A percentile compares a stretch with the other conserved stretches of the same genome.
Evolutionary conservation across 1,140 invertebrate genomes (phyloP).

Genomic region (Leguminivora glycinivorella): DNA sequence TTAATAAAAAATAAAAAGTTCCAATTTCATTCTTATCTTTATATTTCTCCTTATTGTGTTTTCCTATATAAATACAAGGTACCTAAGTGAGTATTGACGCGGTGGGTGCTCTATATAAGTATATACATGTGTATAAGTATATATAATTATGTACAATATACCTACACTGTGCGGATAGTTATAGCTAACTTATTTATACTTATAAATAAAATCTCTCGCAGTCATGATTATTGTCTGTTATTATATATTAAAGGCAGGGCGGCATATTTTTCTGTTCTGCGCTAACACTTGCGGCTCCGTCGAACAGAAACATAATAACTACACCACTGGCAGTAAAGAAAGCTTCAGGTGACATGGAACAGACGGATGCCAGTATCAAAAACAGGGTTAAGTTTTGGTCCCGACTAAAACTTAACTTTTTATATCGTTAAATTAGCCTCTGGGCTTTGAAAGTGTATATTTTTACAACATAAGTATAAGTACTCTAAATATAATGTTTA

Average conservation of each 20-base stretch:
- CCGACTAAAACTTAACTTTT: not conserved
- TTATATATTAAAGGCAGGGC: not conserved
- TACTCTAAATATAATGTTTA: not conserved
- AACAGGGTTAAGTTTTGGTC: not conserved
- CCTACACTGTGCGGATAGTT: constrained; percentile 11
- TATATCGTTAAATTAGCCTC: not conserved
- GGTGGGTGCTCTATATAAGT: constrained; percentile 45
- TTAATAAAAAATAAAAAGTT: constrained; percentile 27
- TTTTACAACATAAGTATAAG: not conserved
- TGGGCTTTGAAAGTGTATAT: not conserved
- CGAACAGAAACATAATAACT: too few species aligned
- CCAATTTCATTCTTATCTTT: constrained; percentile 12
- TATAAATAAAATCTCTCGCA: not conserved
- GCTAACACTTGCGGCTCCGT: too few species aligned
- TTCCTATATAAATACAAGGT: constrained; percentile 47
- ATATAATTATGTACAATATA: constrained; percentile 29
- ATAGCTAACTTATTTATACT: constrained; percentile 8
- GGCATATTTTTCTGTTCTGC: not conserved
- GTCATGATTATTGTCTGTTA: constrained; percentile 30
- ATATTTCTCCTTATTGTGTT: constrained; percentile 7
- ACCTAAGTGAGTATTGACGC: constrained; percentile 55
- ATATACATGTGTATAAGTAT: too few species aligned
- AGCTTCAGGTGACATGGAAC: too few species aligned
- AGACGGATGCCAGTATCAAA: too few species aligned
- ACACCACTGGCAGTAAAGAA: too few species aligned